A percentile compares a stretch with the other conserved stretches of the same genome.
These are phyloP conservation scores for Psammodynastes pulverulentus DNA, from an alignment of 2,113 vertebrate species.

Conservation along the genomic window DNA sequence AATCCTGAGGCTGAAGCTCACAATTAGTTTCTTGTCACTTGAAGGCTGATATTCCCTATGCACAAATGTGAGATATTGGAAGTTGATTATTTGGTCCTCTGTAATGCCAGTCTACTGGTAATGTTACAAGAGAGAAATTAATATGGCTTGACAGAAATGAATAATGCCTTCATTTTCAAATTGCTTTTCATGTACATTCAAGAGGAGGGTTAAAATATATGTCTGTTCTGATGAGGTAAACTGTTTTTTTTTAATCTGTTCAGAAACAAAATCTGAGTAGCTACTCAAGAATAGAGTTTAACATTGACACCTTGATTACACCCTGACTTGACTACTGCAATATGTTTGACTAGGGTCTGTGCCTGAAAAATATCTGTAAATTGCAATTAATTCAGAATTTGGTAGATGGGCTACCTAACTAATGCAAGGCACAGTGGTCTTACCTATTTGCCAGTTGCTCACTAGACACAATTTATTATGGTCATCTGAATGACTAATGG, in stretches of 20 bases:
- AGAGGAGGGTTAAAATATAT: not conserved
- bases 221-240: not conserved
- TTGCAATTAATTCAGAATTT: not conserved
- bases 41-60: slow-evolving; percentile 36
- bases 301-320: not conserved
- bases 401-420: not conserved
- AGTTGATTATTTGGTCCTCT: slow-evolving; percentile 9
- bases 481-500: not conserved
- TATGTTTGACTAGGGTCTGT: not conserved
- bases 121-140: slow-evolving; percentile 31
- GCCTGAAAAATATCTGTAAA: not conserved
- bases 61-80: slow-evolving; percentile 33
- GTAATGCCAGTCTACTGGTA: slow-evolving; percentile 47
- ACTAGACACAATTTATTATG: not conserved
- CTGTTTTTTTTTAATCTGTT: not conserved
- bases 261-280: not conserved
- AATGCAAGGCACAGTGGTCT: not conserved
- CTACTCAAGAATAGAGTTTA: not conserved
- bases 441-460: not conserved
- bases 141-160: slow-evolving; percentile 30
- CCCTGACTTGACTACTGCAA: not conserved
- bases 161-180: slow-evolving; percentile 17
- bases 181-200: slow-evolving; percentile 7
- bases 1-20: not conserved
- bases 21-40: slow-evolving; percentile 28